Conservation (phyloP, 2,113 vertebrate species). For the Oreochromis spilurus region DNA sequence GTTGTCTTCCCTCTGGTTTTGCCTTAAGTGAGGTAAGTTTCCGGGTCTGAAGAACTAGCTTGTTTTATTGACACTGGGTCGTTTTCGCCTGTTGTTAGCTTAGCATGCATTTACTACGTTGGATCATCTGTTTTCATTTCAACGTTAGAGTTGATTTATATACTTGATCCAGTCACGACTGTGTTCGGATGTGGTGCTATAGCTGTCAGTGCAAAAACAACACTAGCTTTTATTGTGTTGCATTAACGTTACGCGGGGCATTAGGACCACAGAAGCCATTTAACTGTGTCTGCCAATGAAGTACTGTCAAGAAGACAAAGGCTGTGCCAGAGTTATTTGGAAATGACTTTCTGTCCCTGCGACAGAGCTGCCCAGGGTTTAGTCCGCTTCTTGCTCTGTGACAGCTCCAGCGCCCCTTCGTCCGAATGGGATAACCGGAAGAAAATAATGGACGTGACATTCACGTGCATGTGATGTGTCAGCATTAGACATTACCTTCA, state of each 20-base stretch:
- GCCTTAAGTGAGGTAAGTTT: not conserved
- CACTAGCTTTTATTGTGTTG: not conserved
- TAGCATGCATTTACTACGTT: not conserved
- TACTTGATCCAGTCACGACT: not conserved
- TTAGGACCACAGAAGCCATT: not conserved
- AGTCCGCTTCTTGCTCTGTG: not conserved
- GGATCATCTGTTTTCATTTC: accelerated
- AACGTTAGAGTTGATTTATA: not conserved
- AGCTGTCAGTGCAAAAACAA: not conserved
- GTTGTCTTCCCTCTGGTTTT: not conserved
- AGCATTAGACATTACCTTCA: not conserved
- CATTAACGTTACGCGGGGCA: accelerated
- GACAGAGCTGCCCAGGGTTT: not conserved
- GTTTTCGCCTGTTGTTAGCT: not conserved
- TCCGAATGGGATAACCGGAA: not conserved
- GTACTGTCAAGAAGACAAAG: not conserved
- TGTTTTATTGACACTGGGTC: not conserved
- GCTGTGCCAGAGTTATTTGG: not conserved
- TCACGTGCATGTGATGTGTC: not conserved
- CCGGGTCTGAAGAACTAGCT: not conserved
- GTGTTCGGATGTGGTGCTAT: not conserved
- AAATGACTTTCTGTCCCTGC: not conserved
- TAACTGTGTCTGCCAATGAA: not conserved
- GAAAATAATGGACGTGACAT: not conserved
- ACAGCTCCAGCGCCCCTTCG: not conserved